Evolutionary conservation across 2,113 vertebrate species (phyloP).

Genomic region (Mormyrus iriodes): DNA sequence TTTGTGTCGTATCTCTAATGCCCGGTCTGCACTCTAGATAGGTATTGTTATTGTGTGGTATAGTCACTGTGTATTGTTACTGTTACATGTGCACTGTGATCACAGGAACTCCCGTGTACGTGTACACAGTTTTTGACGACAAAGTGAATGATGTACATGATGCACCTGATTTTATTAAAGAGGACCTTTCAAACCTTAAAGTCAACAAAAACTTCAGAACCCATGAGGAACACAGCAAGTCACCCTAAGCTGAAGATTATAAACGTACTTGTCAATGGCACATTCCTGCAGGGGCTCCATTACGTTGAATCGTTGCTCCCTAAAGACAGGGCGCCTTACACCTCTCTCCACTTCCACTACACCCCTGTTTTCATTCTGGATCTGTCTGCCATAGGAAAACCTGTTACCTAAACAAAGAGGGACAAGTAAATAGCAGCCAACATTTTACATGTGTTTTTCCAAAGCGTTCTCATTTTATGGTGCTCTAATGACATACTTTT

Average conservation of each 20-base stretch:
- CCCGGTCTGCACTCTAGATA: neutral
- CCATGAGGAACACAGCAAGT: neutral
- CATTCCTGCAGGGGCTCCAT: constrained; percentile 50
- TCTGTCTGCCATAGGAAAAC: constrained; percentile 43
- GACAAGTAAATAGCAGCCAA: neutral
- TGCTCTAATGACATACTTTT: neutral
- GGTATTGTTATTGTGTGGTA: too few species aligned
- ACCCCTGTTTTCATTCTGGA: constrained; percentile 47
- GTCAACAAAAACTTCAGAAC: neutral
- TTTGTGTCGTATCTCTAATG: neutral
- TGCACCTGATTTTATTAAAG: neutral
- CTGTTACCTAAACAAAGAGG: constrained; percentile 48
- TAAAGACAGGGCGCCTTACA: constrained; percentile 50
- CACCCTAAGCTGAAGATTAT: neutral
- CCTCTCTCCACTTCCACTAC: constrained; percentile 50
- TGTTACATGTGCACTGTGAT: too few species aligned
- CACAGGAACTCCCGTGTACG: too few species aligned
- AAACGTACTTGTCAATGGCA: constrained; percentile 58
- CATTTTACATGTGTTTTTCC: neutral
- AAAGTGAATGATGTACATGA: too few species aligned
- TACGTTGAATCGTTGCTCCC: constrained; percentile 47
- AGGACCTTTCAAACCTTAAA: neutral
- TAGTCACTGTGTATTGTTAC: too few species aligned
- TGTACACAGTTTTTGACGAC: too few species aligned
- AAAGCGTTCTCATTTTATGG: neutral